These are phyloP conservation scores for Thyatira batis DNA, from an alignment of 2,888 invertebrate species.

Conservation along the genomic window DNA sequence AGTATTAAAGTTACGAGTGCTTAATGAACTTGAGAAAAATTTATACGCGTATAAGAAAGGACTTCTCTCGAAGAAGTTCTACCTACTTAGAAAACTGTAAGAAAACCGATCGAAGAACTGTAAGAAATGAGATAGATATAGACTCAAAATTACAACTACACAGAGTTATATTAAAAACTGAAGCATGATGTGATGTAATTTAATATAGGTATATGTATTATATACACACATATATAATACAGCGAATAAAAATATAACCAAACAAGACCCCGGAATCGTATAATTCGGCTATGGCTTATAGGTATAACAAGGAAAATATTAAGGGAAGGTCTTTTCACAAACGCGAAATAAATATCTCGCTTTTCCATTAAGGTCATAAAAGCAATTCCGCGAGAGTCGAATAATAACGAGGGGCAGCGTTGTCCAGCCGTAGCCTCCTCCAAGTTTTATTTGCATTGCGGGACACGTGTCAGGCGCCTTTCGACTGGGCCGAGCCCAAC, in stretches of 20 bases:
- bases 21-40: conserved; percentile 71
- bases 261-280: conserved; percentile 45
- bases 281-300: conserved; percentile 52
- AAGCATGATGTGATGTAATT: too few species aligned
- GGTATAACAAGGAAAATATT: conserved; percentile 63
- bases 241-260: conserved; percentile 36
- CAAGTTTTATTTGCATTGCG: conserved; percentile 78
- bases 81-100: too few species aligned
- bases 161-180: too few species aligned
- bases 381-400: conserved; percentile 79
- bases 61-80: too few species aligned
- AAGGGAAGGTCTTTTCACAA: conserved; percentile 63
- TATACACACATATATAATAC: too few species aligned
- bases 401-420: conserved; percentile 79
- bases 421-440: conserved; percentile 72
- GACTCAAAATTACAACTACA: too few species aligned
- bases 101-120: too few species aligned
- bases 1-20: conserved; percentile 62
- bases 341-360: conserved; percentile 77
- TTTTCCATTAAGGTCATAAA: conserved; percentile 80
- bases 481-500: conserved; percentile 47
- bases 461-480: conserved; percentile 57
- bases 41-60: too few species aligned
- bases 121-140: too few species aligned
- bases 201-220: too few species aligned